Conservation (phyloP, 2,888 invertebrate species). For the Brachyopa scutellaris region DNA sequence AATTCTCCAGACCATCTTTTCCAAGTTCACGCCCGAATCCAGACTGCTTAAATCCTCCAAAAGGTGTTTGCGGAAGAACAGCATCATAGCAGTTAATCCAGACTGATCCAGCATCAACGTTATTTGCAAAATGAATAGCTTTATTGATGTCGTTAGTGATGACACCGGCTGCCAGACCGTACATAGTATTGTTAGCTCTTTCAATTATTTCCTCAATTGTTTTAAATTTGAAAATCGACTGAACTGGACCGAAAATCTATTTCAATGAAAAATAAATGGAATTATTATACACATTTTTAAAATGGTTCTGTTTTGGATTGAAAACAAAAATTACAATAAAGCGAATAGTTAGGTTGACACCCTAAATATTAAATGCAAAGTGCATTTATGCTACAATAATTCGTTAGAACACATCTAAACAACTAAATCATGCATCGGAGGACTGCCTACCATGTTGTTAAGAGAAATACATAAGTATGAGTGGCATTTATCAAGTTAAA, state of each 20-base stretch:
- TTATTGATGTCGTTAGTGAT: constrained; percentile 90
- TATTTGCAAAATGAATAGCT: constrained; percentile 88
- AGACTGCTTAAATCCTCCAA: constrained; percentile 94
- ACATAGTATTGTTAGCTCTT: constrained; percentile 90
- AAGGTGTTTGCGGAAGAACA: constrained; percentile 87
- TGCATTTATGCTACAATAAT: too few species aligned
- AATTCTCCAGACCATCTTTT: constrained; percentile 89
- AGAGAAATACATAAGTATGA: too few species aligned
- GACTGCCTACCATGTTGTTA: too few species aligned
- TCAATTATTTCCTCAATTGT: constrained; percentile 88
- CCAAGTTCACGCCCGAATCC: constrained; percentile 93
- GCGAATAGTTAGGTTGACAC: too few species aligned
- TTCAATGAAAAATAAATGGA: too few species aligned
- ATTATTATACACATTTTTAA: too few species aligned
- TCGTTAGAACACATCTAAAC: too few species aligned
- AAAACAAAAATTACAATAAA: too few species aligned
- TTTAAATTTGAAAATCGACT: constrained; percentile 91
- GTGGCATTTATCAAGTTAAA: too few species aligned
- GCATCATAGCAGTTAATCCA: constrained; percentile 85
- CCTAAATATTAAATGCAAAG: too few species aligned
- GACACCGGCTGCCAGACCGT: constrained; percentile 92
- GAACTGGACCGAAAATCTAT: constrained; percentile 95
- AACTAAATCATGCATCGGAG: too few species aligned
- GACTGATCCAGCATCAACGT: constrained; percentile 90
- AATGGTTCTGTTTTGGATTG: too few species aligned